Evolutionary conservation across 64 coral and sea anemone genomes (phyloP), one percentile per base, ranked within the genome.

Genomic region (Montipora foliosa): DNA sequence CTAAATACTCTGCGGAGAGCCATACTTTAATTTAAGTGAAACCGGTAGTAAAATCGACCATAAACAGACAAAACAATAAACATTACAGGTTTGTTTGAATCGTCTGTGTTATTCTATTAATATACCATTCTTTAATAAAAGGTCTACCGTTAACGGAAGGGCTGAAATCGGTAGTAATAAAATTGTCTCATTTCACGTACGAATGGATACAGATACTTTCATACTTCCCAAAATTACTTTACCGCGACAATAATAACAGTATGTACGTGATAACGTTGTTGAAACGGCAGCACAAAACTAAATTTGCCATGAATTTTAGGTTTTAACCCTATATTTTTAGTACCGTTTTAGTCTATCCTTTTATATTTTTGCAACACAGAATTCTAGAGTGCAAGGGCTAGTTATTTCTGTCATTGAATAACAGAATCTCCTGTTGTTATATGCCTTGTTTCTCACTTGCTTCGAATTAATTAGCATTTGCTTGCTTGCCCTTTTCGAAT

Each of bases 91-190:
- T 37, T 37, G 37, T 37, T 37, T 37, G 37, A 8, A 59, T 6
- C 6, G 16, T 81, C 50, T 11, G n/a, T 25, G 49, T 11, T 57
- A 12, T 82, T 82, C 80, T 82, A 82, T 64, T 62, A 82, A 82
- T 82, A 82, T 62, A 14, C 10, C 6, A 24, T 64, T 55, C 13
- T 21, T 44, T 8, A 1, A 14, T 15, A 48, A 19, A 66, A 82
- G 55, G 57, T 5, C 58, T 17, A 82, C 5, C 58, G 45, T 37
- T 67, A 17, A 13, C 55, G 80, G 80, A 82, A 82, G 80, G 59
- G 8, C 8, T 57, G 5, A 10, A 76, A 78, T 5, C 11, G 61
- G 57, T 46, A 16, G 55, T 66, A 1, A 0, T 13, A 62, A 62
- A 37, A 13, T 37, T 37, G 37, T 37, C 37, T 37, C 37, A 67